phyloP scores from a whole-genome alignment of 2,797 vertebrate species.

The Pseudochirops cupreus region DNA sequence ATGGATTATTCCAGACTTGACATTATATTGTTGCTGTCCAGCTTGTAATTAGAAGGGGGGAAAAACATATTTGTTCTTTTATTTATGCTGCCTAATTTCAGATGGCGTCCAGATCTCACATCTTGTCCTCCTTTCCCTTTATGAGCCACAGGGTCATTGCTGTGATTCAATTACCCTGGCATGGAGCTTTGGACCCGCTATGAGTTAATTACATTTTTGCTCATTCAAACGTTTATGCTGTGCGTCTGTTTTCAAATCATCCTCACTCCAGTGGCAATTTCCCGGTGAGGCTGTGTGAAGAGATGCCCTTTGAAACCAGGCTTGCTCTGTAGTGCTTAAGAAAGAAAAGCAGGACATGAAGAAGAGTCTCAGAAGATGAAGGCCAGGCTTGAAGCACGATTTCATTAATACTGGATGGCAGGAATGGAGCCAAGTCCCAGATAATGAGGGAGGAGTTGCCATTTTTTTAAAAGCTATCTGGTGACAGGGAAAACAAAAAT shows the following conservation, averaged over 20 bases:
- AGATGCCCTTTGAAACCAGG: constrained; percentile 83
- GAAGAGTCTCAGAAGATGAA: constrained; percentile 89
- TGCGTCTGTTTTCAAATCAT: constrained; percentile 78
- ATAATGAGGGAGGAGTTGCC: constrained; percentile 91
- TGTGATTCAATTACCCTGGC: constrained; percentile 64
- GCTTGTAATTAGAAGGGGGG: constrained; percentile 66
- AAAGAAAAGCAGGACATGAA: constrained; percentile 80
- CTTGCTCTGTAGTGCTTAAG: constrained; percentile 78
- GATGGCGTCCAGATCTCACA: constrained; percentile 68
- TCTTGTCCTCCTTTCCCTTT: constrained; percentile 46
- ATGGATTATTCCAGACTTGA: constrained; percentile 73
- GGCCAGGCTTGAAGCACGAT: constrained; percentile 89
- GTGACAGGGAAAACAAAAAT: constrained; percentile 96
- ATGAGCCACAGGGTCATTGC: constrained; percentile 75
- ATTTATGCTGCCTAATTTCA: constrained; percentile 50
- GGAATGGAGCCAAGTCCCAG: constrained; percentile 86
- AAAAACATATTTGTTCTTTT: constrained; percentile 26
- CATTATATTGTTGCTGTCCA: constrained; percentile 59
- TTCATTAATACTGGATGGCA: constrained; percentile 91
- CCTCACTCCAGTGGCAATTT: constrained; percentile 72
- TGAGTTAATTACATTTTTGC: constrained; percentile 83
- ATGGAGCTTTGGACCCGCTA: constrained; percentile 71
- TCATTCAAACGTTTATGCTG: constrained; percentile 78
- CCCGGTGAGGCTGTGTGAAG: constrained; percentile 72
- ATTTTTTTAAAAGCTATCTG: constrained; percentile 90